Evolutionary conservation across 2,113 vertebrate genomes (phyloP).

Genomic region (Pachycephala philippinensis): DNA sequence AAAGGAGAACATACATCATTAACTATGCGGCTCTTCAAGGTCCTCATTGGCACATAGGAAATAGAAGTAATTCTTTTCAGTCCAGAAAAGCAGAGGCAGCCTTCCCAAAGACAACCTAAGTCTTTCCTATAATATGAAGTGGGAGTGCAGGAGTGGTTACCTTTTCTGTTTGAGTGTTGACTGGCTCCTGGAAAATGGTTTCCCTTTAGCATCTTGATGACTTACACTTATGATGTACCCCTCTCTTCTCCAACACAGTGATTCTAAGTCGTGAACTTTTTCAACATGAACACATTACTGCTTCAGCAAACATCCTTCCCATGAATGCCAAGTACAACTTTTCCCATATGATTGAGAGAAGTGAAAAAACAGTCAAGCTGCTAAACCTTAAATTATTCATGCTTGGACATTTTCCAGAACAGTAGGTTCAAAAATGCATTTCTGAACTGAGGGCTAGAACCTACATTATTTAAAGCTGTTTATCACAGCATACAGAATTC

Average conservation of each 20-base stretch:
- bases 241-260: background rate
- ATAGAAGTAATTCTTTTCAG: background rate
- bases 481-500: background rate
- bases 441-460: background rate
- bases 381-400: background rate
- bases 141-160: background rate
- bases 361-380: background rate
- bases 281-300: background rate
- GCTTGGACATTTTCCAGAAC: background rate
- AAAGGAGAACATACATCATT: background rate
- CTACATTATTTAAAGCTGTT: background rate
- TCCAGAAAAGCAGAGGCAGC: background rate
- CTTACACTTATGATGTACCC: background rate
- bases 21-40: rapidly evolving
- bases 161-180: background rate
- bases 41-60: background rate
- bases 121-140: background rate
- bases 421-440: background rate
- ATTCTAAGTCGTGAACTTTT: background rate
- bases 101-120: background rate
- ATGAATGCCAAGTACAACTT: background rate
- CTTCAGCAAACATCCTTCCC: background rate
- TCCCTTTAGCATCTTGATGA: background rate
- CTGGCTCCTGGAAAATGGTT: background rate
- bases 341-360: background rate